A percentile compares a stretch with the other conserved stretches of the same genome.
Evolutionary conservation across 2,113 vertebrate species (phyloP).

Genomic region (Oncorhynchus mykiss): DNA sequence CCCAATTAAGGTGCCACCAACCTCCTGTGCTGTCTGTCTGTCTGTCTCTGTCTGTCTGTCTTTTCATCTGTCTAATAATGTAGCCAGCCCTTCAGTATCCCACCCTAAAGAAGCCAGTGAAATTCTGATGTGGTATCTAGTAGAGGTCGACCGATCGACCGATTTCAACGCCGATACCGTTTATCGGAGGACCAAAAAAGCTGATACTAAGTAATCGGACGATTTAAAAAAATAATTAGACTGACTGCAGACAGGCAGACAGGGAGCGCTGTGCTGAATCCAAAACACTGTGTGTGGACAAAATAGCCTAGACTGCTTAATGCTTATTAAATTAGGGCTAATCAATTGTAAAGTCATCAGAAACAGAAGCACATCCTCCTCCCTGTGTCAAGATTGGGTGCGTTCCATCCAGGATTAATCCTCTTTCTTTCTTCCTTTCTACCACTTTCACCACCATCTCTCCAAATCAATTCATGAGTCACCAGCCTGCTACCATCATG

Average conservation of each 20-base stretch:
- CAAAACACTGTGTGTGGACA: background rate
- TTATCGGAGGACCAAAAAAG: no score
- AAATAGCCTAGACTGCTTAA: background rate
- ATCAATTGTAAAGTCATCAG: background rate
- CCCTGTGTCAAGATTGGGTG: slow-evolving; percentile 6
- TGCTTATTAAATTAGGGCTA: background rate
- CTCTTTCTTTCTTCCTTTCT: background rate
- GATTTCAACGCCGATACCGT: no score
- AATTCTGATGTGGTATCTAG: background rate
- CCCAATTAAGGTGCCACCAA: no score
- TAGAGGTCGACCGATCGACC: no score
- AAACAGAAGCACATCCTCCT: background rate
- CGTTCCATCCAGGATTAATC: background rate
- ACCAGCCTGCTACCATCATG: no score
- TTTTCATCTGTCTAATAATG: background rate
- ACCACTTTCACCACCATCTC: no score
- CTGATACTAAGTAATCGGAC: no score
- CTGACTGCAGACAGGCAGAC: no score
- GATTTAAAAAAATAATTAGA: background rate
- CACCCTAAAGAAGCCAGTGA: background rate
- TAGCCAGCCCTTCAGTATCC: background rate
- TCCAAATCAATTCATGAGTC: no score
- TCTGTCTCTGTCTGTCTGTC: no score
- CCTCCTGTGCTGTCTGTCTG: no score
- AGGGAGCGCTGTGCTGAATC: background rate